Evolutionary conservation across 2,113 vertebrate species (phyloP), one percentile per base, ranked within the genome.

Genomic region (Cyanoliseus patagonus): DNA sequence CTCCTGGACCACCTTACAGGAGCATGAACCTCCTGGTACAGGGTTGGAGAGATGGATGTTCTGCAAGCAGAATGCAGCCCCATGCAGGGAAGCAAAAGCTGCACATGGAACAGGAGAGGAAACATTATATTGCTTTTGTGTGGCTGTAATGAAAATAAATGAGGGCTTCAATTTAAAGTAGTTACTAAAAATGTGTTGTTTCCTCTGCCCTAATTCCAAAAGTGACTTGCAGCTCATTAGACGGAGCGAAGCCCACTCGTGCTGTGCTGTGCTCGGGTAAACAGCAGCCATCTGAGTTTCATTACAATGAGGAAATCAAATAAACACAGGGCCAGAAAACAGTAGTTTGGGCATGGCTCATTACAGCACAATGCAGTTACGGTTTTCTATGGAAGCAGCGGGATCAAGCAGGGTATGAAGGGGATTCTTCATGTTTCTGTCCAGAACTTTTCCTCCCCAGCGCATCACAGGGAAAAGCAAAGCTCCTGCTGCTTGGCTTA

Each of bases 291-390:
- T 98, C 98, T 99, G 99, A 99, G 97, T 98, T 98, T 98, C 98
- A 99, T 99, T 99, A 98, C 98, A 98, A 98, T 98, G 97, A 98
- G 98, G 98, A 97, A 98, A 98, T 98, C 97, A 98, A 98, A 98
- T 99, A 99, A 99, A 98, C 98, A 98, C 96, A 92, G 97, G 93
- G 94, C 97, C 96, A 96, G 98, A 98, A 98, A 99, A 98, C 98
- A 98, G 98, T 98, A 98, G 98, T 98, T 98, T 97, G 96, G 97
- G 92, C 95, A 98, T 89, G 98, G 98, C 98, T 99, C 98, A 98
- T 99, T 99, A 98, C 98, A 98, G 97, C 96, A 97, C 97, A 97
- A 97, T 97, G 98, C 97, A 97, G 96, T 98, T 98, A 95, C 96
- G 96, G 97, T 8, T 67, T 94, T 95, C 94, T 68, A n/a, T 73